A percentile compares a stretch with the other conserved stretches of the same genome.
Evolutionary conservation across 1,140 invertebrate species (phyloP).

Genomic region (Caerostris darwini): DNA sequence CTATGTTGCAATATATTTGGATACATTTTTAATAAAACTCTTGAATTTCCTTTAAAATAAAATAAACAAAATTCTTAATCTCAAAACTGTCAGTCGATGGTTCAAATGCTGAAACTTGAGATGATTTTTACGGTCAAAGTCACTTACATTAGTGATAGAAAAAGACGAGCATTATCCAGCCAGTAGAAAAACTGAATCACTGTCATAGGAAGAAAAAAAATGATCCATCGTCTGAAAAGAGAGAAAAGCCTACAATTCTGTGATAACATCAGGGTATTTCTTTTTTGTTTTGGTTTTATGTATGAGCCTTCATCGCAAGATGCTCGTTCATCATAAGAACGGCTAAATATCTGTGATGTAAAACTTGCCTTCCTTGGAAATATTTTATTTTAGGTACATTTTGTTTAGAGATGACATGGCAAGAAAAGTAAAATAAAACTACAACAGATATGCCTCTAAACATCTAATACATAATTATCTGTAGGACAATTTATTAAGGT

Average conservation of each 20-base stretch:
- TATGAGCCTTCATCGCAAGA: neutral
- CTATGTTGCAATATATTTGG: no score
- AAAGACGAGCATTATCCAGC: neutral
- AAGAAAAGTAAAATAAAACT: no score
- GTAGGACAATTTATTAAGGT: no score
- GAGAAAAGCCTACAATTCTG: neutral
- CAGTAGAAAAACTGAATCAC: neutral
- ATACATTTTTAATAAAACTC: neutral
- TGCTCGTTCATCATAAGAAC: conserved; percentile 13
- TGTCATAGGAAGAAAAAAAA: neutral
- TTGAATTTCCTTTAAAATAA: neutral
- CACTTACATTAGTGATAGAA: neutral
- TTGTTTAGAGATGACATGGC: neutral
- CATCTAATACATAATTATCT: no score
- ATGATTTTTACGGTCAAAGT: neutral
- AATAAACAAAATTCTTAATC: neutral
- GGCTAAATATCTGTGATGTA: neutral
- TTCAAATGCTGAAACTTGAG: neutral
- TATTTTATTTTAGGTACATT: neutral
- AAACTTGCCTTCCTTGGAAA: neutral
- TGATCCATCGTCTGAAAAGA: neutral
- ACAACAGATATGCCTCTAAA: no score
- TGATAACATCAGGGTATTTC: neutral
- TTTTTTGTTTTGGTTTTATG: neutral
- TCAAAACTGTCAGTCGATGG: neutral